Base-by-base conservation (phyloP, 2,888 invertebrate genomes). In the Matsumyia berberina region DNA sequence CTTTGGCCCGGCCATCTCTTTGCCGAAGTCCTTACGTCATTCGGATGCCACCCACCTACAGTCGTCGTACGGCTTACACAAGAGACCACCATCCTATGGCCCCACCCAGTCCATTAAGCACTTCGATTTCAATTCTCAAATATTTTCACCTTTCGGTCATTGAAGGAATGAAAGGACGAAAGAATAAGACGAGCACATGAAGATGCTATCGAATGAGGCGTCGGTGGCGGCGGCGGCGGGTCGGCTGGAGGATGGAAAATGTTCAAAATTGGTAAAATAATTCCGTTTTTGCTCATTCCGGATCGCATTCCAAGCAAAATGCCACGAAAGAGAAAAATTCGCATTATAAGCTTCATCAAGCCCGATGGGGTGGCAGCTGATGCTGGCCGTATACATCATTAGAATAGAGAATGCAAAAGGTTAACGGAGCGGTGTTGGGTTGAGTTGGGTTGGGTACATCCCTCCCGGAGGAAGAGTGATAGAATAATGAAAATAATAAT, bases 271-370 rank as follows among this genome's bases (percentile, higher is more conserved):
- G 76, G 81, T 82, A 76, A 76, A 77, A 82, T 82, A 82, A 76
- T 77, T 82, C 64, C 77, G 64, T 46, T 82, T 69, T 58, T 79
- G 51, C 76, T 76, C 70, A 77, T 66, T 64, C 64, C 37, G 66
- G 76, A 33, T 67, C 66, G 42, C 76, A 82, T 82, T 82, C 81
- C 81, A 82, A 15, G 64, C 51, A 49, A 77, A 82, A 82, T 82
- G 64, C 81, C 64, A 37, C 46, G 77, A 44, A 70, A 76, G 64
- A 77, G 76, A 82, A 76, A 82, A 82, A 76, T 77, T 76, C 81
- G 81, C 64, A 81, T 81, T 81, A 81, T 81, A 82, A 82, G 81
- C 81, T 82, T 64, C 81, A 82, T 82, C 77, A 70, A 64, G 64
- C 51, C 64, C 39, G 35, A 53, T 8, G 17, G 62, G 67, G 31